Evolutionary conservation across 1,140 invertebrate species (phyloP), one percentile per base, ranked within the genome.

Genomic region (Spodoptera litura): DNA sequence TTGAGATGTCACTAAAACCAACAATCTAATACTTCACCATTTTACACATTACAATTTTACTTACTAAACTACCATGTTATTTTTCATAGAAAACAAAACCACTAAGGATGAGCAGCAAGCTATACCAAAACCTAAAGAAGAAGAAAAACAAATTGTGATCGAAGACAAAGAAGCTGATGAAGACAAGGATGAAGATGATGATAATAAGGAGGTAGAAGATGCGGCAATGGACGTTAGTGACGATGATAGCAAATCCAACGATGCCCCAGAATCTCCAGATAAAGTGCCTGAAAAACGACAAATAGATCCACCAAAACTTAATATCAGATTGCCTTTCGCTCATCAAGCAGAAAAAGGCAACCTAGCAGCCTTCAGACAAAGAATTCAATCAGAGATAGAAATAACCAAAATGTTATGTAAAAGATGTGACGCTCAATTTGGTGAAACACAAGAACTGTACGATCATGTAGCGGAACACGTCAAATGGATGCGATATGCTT

Each of bases 391-490:
- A 31, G 88, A 93, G 68, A 84, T 89, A 15, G 87, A 92, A 35
- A 55, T 89, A 27, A 79, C 87, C 0, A 89, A 88, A 62, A 75
- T 92, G 5, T 49, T 83, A 4, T 95, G 94, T 78, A 93, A 93
- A 80, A 91, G 91, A 84, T 95, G 94, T 79, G 84, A 92, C 66
- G 77, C 86, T 31, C 92, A 91, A 85, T 94, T 94, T 82, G 85
- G 89, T 38, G 90, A 91, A 9, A 83, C 93, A 0, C 86, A 89
- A 56, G 95, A 95, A 71, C 82, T 96, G 3, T 91, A 94, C 66
- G 92, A 95, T 64, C 95, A 96, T 76, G 95, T 96, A 81, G 94
- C 95, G 0, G 92, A 91, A 74, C 95, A 95, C 84, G 94, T 95
- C 70, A 95, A 95, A 83, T 95, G 95, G 85, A 89, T 95, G 52